Base-by-base conservation (phyloP, 2,888 invertebrate genomes). In the Ophraella communa region DNA sequence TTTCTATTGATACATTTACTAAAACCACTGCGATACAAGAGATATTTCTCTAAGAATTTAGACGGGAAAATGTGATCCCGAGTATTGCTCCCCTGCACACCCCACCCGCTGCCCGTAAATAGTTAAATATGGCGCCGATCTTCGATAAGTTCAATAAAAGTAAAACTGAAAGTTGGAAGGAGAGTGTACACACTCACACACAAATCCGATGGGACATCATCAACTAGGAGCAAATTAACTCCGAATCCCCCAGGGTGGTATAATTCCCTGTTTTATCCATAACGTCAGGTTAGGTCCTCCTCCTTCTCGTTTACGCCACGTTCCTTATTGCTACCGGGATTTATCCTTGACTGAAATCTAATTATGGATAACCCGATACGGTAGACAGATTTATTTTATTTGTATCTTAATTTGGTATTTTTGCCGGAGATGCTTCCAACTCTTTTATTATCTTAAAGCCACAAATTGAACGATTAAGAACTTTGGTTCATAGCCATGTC, bases 221-320 rank as follows among this genome's bases (percentile, higher is more conserved):
- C 80, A 80, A 76, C 78, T 76, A 77, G 75, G 79, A 80, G 77
- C 80, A 79, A 81, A 80, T 81, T 80, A 80, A 80, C 80, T 79
- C 76, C 74, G 73, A 74, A 77, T 72, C 76, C 81, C 73, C 78
- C 54, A 23, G 74, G 77, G 81, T 77, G 74, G 71, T 78, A 80
- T 80, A 81, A 80, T 78, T 80, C 77, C 79, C 74, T 74, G 77
- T 79, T 77, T 78, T 77, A 80, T 79, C 78, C 78, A 71, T 75
- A 77, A 77, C 76, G 78, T 79, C 77, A 77, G 75, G 75, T 75
- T 69, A n/a, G 68, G 68, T 65, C 70, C 73, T 65, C 71, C 69
- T 71, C 70, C 72, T 56, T 69, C 70, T 73, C 73, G 72, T 73
- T 74, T 74, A 71, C 74, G 73, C 71, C 65, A 67, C 63, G 65